These are phyloP conservation scores for Gobionotothen gibberifrons DNA, from an alignment of 2,797 vertebrate species.

Conservation along the genomic window DNA sequence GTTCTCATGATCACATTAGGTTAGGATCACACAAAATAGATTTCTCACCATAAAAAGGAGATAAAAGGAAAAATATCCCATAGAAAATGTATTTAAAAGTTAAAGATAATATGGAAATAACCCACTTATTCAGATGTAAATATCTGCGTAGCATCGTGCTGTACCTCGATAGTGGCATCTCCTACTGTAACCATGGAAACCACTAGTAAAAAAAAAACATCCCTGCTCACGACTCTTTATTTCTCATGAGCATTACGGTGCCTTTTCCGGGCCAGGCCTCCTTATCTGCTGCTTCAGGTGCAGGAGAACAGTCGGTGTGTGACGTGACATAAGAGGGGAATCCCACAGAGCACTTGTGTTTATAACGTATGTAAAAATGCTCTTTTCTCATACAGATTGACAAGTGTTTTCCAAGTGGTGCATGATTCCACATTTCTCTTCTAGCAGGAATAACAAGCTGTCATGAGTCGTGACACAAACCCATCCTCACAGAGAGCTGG, in stretches of 20 bases:
- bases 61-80: no score
- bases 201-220: conserved; percentile 21
- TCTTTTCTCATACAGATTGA: neutral
- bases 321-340: conserved; percentile 56
- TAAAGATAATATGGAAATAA: neutral
- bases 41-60: no score
- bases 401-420: neutral
- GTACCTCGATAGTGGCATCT: neutral
- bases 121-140: neutral
- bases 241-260: conserved; percentile 11
- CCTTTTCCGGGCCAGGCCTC: conserved; percentile 8
- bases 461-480: conserved; percentile 56
- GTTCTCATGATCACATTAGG: no score
- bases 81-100: neutral
- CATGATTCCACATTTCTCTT: neutral
- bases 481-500: conserved; percentile 30
- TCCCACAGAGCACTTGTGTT: conserved; percentile 25
- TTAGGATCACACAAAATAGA: no score
- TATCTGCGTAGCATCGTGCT: neutral
- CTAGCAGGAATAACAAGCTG: conserved; percentile 31
- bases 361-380: neutral
- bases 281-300: neutral
- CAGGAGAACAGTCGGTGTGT: conserved; percentile 25
- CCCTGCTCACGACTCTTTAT: conserved; percentile 22
- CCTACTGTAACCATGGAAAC: conserved; percentile 41